Evolutionary conservation across 1,140 invertebrate genomes (phyloP).

Genomic region (Holotrichia oblita): DNA sequence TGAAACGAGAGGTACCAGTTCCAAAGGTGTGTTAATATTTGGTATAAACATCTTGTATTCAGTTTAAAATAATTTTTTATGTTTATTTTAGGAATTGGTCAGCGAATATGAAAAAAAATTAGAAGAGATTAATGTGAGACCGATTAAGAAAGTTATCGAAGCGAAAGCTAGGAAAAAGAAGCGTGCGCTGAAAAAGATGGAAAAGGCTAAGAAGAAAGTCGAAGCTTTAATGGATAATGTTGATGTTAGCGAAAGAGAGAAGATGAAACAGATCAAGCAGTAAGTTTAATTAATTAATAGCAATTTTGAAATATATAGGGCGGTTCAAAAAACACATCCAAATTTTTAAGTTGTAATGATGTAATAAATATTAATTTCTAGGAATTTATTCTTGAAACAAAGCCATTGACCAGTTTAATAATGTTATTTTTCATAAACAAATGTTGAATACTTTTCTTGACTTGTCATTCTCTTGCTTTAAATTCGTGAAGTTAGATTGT

Average conservation of each 20-base stretch:
- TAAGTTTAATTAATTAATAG: no score
- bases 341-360: no score
- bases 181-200: slow-evolving; percentile 83
- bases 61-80: not conserved
- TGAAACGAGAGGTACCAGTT: slow-evolving; percentile 79
- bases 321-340: no score
- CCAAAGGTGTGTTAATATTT: slow-evolving; percentile 73
- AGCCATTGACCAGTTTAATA: no score
- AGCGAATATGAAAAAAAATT: slow-evolving; percentile 79
- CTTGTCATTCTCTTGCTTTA: no score
- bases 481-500: no score
- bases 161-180: slow-evolving; percentile 98
- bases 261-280: slow-evolving; percentile 90
- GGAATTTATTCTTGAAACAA: no score
- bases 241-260: slow-evolving; percentile 91
- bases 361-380: no score
- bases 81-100: slow-evolving; percentile 67
- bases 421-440: no score
- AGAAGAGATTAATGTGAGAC: slow-evolving; percentile 90
- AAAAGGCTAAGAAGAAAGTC: slow-evolving; percentile 95
- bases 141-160: slow-evolving; percentile 98
- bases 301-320: not conserved
- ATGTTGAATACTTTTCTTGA: no score
- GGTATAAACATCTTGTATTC: slow-evolving; percentile 14
- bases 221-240: slow-evolving; percentile 90